Evolutionary conservation across 92 coral and sea anemone species (phyloP).

Genomic region (Heteractis magnifica): DNA sequence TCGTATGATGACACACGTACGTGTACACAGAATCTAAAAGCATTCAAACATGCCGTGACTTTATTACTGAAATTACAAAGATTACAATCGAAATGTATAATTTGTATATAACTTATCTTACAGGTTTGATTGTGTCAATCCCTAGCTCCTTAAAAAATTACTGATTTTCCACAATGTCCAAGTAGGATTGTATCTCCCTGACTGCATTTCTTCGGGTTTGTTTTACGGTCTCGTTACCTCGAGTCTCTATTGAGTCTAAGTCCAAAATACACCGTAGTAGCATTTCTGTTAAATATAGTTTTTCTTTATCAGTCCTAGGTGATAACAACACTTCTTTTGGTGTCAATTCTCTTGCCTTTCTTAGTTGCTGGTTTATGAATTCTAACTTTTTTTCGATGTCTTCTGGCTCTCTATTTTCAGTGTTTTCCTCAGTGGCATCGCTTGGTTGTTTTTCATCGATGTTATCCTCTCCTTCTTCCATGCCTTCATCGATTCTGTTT

Average conservation of each 20-base stretch:
- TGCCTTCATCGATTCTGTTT: conserved; percentile 8
- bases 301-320: conserved; percentile 37
- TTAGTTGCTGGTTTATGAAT: conserved; percentile 34
- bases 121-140: neutral
- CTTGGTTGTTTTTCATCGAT: neutral
- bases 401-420: neutral
- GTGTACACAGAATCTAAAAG: no score
- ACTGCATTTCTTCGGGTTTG: conserved; percentile 43
- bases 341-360: conserved; percentile 38
- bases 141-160: neutral
- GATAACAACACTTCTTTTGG: conserved; percentile 29
- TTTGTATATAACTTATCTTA: no score
- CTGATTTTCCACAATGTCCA: conserved; percentile 33
- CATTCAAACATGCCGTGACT: no score
- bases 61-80: no score
- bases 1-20: no score
- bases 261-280: conserved; percentile 49
- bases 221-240: conserved; percentile 42
- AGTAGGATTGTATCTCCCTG: conserved; percentile 44
- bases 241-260: conserved; percentile 42
- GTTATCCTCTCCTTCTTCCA: conserved; percentile 4
- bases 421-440: neutral
- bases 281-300: conserved; percentile 45
- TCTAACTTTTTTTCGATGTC: conserved; percentile 18
- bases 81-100: no score